Percentiles rank a stretch among this genome's conserved stretches.
phyloP scores from a whole-genome alignment of 1,140 invertebrate genomes.

The Adelges cooleyi region DNA sequence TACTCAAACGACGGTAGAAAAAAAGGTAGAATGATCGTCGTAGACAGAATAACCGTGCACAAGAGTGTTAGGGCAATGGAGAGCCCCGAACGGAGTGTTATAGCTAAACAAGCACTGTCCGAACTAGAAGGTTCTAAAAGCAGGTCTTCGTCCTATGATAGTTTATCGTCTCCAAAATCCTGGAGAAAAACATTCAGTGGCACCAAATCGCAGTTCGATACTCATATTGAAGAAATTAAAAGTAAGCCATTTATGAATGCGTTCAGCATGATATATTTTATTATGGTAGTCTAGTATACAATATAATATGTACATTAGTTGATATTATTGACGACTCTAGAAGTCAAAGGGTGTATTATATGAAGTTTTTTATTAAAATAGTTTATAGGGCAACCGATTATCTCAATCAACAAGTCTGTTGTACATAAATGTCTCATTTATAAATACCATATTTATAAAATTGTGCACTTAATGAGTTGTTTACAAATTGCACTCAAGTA shows the following conservation, averaged over 20 bases:
- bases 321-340: not conserved
- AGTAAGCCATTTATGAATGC: conserved; percentile 56
- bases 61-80: conserved; percentile 36
- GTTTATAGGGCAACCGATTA: too few relatives aligned
- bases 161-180: conserved; percentile 43
- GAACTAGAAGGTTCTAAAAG: conserved; percentile 34
- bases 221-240: conserved; percentile 74
- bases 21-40: conserved; percentile 49
- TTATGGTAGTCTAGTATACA: too few relatives aligned
- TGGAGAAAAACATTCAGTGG: conserved; percentile 43
- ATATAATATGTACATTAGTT: too few relatives aligned
- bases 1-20: conserved; percentile 34
- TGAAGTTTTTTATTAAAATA: too few relatives aligned
- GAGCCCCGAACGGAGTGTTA: not conserved
- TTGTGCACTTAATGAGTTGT: too few relatives aligned
- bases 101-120: conserved; percentile 26
- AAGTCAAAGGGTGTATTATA: not conserved
- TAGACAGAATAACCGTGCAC: conserved; percentile 51
- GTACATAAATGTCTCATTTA: too few relatives aligned
- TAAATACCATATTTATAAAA: too few relatives aligned
- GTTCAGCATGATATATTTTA: too few relatives aligned
- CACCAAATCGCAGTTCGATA: conserved; percentile 68
- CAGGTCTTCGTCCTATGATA: conserved; percentile 41
- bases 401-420: too few relatives aligned
- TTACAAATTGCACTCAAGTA: too few relatives aligned